These are phyloP conservation scores for Julus scandinavius DNA, from an alignment of 2,888 invertebrate species.

Conservation along the genomic window DNA sequence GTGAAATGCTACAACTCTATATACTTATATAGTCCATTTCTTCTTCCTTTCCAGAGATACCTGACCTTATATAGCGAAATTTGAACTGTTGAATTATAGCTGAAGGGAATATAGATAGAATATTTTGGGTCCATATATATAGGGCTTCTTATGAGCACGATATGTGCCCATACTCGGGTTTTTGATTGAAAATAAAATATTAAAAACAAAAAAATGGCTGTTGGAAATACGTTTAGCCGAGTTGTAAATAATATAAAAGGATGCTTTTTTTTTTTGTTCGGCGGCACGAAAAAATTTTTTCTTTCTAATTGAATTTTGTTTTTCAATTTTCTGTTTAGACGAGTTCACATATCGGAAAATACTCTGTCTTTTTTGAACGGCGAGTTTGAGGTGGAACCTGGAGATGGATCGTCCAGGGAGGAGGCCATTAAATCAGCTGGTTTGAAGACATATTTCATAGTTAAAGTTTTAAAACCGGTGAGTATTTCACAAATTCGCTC, in stretches of 20 bases:
- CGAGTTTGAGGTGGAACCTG: conserved; percentile 93
- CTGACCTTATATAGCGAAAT: background rate
- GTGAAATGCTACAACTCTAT: too few species aligned
- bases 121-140: background rate
- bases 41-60: background rate
- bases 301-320: conserved; percentile 21
- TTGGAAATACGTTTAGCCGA: background rate
- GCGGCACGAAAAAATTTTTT: background rate
- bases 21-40: background rate
- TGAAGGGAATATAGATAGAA: background rate
- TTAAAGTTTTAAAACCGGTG: conserved; percentile 81
- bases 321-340: conserved; percentile 71
- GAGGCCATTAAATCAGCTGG: conserved; percentile 88
- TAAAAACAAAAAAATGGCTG: background rate
- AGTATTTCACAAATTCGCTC: too few species aligned
- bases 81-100: background rate
- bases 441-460: conserved; percentile 91
- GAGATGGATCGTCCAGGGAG: conserved; percentile 89
- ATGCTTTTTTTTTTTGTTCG: background rate
- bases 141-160: too few species aligned
- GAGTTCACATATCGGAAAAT: conserved; percentile 93
- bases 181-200: background rate
- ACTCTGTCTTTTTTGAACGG: conserved; percentile 86
- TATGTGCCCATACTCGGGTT: background rate
- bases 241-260: background rate